Evolutionary conservation across 2,797 vertebrate species (phyloP), one percentile per base, ranked within the genome.

Genomic region (Borostomias antarcticus): DNA sequence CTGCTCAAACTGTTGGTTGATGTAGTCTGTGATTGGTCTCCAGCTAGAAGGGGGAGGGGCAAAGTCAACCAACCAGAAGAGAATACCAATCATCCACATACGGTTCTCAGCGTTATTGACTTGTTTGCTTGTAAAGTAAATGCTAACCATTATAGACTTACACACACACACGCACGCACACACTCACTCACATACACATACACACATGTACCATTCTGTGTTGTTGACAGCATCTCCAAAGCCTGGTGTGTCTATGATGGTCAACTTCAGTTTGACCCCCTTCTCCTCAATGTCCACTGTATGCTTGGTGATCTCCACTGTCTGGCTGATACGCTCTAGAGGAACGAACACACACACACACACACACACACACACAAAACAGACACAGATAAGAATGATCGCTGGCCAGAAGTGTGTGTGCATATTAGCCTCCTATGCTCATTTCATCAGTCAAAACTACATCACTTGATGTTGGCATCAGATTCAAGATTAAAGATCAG

Each of bases 221-320:
- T 95, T 95, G 86, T 95, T 94, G 45, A 95, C 93, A 0, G 94
- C 94, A 4, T 95, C 94, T 77, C 94, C 94, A 35, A 94, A 95
- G 19, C 94, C 94, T 0, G 94, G 94, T 0, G 94, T 95, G 85
- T 95, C 94, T 65, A 95, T 92, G 50, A 95, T 95, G 50, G 94
- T 95, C 68, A 95, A 80, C 76, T 95, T 95, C 67, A 95, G 83
- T 73, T 94, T 95, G 43, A 95, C 93, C 0, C 94, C 94, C 70
- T 95, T 95, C 82, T 95, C 94, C 58, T 95, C 94, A 0, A 95
- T 95, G 83, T 95, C 94, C 65, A 95, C 93, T 0, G 93, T 95
- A 76, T 95, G 93, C 64, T 95, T 95, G 73, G 93, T 79, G 11
- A 95, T 95, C 82, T 95, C 94, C 23, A 95, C 94, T 0, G 94